phyloP scores from a whole-genome alignment of 2,797 vertebrate species.

The Trachops cirrhosus region DNA sequence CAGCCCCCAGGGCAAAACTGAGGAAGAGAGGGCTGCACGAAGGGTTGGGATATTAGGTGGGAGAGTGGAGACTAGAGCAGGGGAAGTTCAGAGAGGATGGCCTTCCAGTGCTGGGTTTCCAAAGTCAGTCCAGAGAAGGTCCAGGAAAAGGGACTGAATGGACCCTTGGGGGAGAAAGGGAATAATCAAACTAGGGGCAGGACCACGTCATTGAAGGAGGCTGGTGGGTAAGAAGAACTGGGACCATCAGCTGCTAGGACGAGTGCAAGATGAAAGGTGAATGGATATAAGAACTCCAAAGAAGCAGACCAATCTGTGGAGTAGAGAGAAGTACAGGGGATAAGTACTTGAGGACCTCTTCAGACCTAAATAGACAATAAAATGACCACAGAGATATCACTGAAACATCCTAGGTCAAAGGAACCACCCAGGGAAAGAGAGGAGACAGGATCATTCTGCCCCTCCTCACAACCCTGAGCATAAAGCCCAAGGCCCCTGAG shows the following conservation, averaged over 20 bases:
- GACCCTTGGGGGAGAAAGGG: constrained; percentile 20
- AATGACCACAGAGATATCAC: constrained; percentile 38
- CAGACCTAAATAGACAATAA: constrained; percentile 61
- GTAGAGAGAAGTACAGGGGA: neutral
- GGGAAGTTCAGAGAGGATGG: neutral
- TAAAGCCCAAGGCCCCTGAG: neutral
- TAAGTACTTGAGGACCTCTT: neutral
- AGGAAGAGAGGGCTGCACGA: neutral
- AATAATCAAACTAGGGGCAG: neutral
- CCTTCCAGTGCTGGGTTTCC: constrained; percentile 8
- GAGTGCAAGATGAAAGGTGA: neutral
- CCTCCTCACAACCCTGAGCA: neutral
- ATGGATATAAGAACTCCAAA: constrained; percentile 17
- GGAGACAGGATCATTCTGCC: neutral
- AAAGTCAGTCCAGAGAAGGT: neutral
- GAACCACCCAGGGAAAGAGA: neutral
- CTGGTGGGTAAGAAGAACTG: constrained; percentile 35
- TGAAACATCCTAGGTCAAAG: neutral
- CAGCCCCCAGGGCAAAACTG: neutral
- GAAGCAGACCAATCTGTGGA: constrained; percentile 40
- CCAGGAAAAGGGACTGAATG: neutral
- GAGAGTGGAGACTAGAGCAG: neutral
- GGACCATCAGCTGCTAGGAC: constrained; percentile 38
- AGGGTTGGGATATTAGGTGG: neutral
- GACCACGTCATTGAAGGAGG: neutral